A percentile compares a stretch with the other conserved stretches of the same genome.
phyloP scores from a whole-genome alignment of 1,140 invertebrate species.

The Doryteuthis pealeii region DNA sequence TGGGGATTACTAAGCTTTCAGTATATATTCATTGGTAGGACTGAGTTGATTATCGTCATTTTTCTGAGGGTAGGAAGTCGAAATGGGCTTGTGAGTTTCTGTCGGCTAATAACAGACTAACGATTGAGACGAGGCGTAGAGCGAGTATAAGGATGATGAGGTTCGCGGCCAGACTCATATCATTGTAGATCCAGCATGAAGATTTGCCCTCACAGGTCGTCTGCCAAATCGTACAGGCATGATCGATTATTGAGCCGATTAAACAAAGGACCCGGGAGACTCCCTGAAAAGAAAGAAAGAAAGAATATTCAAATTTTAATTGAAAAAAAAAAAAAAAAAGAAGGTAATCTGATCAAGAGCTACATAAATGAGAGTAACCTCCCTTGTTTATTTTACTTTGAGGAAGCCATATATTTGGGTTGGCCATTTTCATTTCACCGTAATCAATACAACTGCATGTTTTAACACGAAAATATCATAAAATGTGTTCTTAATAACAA shows the following conservation, averaged over 20 bases:
- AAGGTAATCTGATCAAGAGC: too few relatives aligned
- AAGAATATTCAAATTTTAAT: too few relatives aligned
- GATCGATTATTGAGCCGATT: slow-evolving; percentile 48
- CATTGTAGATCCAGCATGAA: slow-evolving; percentile 56
- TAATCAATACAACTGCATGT: too few relatives aligned
- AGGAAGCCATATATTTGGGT: too few relatives aligned
- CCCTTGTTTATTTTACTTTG: too few relatives aligned
- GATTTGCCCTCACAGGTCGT: slow-evolving; percentile 42
- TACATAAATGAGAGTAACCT: too few relatives aligned
- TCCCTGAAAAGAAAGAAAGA: slow-evolving; percentile 25
- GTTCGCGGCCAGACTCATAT: slow-evolving; percentile 19
- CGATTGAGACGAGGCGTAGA: slow-evolving; percentile 25
- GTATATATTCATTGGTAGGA: neutral
- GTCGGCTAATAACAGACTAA: slow-evolving; percentile 25
- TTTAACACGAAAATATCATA: too few relatives aligned
- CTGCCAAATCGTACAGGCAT: slow-evolving; percentile 52
- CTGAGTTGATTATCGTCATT: neutral
- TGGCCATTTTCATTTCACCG: too few relatives aligned
- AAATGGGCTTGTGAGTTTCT: slow-evolving; percentile 22
- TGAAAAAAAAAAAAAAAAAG: too few relatives aligned
- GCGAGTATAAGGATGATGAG: slow-evolving; percentile 21
- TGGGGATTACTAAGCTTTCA: neutral
- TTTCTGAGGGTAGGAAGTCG: neutral
- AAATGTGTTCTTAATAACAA: too few relatives aligned
- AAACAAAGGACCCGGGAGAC: slow-evolving; percentile 54